phyloP scores from a whole-genome alignment of 2,888 invertebrate genomes.

The Chydorus sphaericus region DNA sequence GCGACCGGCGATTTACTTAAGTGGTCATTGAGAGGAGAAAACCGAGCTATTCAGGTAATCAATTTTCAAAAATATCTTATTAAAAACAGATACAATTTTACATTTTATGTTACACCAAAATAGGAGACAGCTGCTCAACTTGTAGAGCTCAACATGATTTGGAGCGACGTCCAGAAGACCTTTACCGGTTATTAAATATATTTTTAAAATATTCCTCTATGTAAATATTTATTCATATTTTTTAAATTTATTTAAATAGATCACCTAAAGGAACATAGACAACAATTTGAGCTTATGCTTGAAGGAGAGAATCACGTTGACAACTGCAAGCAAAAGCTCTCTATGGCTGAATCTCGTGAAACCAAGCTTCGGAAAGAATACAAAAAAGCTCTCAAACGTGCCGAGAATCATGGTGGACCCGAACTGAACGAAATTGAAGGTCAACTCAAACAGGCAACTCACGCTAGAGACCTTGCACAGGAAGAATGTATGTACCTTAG shows the following conservation, averaged over 20 bases:
- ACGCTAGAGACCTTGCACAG: conserved; percentile 33
- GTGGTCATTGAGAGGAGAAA: conserved; percentile 34
- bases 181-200: conserved; percentile 29
- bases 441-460: conserved; percentile 32
- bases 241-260: conserved; percentile 24
- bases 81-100: too few species aligned
- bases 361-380: conserved; percentile 32
- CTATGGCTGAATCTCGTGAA: conserved; percentile 31
- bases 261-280: conserved; percentile 32
- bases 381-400: conserved; percentile 30
- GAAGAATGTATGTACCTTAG: conserved; percentile 30
- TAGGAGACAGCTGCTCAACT: conserved; percentile 32
- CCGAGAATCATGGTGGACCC: conserved; percentile 27
- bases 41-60: conserved; percentile 33
- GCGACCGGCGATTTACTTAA: conserved; percentile 33
- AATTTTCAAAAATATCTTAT: too few species aligned
- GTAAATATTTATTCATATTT: conserved; percentile 13
- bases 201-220: conserved; percentile 3
- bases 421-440: conserved; percentile 32
- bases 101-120: too few species aligned
- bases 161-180: conserved; percentile 35
- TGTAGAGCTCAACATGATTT: conserved; percentile 31
- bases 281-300: conserved; percentile 34
- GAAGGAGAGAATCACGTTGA: conserved; percentile 35
- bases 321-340: conserved; percentile 30